Base-by-base conservation (phyloP, 2,797 vertebrate species). In the Danio tinwini region DNA sequence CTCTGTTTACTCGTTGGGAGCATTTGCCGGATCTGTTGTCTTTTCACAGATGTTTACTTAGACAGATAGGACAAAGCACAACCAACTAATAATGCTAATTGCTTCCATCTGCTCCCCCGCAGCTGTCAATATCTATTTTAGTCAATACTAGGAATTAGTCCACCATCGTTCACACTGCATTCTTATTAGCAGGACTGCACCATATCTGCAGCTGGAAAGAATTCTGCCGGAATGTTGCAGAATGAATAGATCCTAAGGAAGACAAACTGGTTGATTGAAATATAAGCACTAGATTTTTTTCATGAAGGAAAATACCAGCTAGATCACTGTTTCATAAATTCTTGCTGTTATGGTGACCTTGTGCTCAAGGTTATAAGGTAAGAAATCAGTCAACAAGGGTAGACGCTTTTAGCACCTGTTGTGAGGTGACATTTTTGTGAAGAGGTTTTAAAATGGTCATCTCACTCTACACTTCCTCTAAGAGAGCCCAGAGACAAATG, bases 61-160 rank as follows among this genome's bases (percentile, higher is more conserved):
- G 85, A 87, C 80, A 39, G 82, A 90, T 75, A 87, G 86, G 89
- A 88, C 83, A 81, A 86, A 87, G 81, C 85, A 87, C 81, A 85
- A 87, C 73, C 69, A 83, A 87, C 88, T 87, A 89, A 90, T 89
- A 84, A 87, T 65, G 58, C 81, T 89, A 91, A 92, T 90, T 89
- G 88, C 89, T 87, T 80, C 90, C 89, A 90, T 92, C 91, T 91
- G 90, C 85, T 92, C 85, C 73, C 39, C 45, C 85, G 81, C 87
- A 89, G 85, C 90, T 90, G 91, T 92, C 90, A 88, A 90, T 90
- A 87, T 83, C 75, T 78, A 69, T 85, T 83, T 56, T 82, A 87
- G 85, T 89, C 82, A 81, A 75, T 59, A 77, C 85, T 84, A 83
- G 88, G 90, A 88, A 90, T 90, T 88, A 88, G 82, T 88, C 76